Conservation (phyloP, 2,888 invertebrate genomes). For the Standfussiana lucernea region DNA sequence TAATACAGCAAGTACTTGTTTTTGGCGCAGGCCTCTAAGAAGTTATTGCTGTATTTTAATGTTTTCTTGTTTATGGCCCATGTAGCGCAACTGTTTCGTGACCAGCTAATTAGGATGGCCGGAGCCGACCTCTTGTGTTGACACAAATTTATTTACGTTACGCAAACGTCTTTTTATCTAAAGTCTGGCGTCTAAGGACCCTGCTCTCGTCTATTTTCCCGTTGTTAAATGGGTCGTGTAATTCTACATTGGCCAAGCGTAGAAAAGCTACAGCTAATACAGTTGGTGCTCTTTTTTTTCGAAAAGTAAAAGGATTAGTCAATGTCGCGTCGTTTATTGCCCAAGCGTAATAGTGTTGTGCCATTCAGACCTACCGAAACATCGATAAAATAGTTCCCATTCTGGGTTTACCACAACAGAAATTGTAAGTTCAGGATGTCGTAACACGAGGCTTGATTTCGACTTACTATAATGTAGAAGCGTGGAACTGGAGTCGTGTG, state of each 20-base stretch:
- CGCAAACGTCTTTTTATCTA: slow-evolving; percentile 60
- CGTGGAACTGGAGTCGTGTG: slow-evolving; percentile 65
- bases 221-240: slow-evolving; percentile 34
- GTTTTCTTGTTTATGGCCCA: slow-evolving; percentile 74
- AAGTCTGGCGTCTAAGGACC: slow-evolving; percentile 31
- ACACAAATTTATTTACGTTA: slow-evolving; percentile 59
- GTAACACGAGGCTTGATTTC: slow-evolving; percentile 49
- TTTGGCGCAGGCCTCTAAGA: slow-evolving; percentile 65
- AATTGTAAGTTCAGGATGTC: slow-evolving; percentile 41
- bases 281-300: slow-evolving; percentile 10
- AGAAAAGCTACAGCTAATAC: slow-evolving; percentile 12
- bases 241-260: slow-evolving; percentile 19
- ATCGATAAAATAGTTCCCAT: slow-evolving; percentile 21
- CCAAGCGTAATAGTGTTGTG: neutral
- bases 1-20: slow-evolving; percentile 36
- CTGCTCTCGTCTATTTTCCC: slow-evolving; percentile 44
- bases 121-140: slow-evolving; percentile 64
- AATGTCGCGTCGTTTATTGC: neutral
- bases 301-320: neutral
- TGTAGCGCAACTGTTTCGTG: slow-evolving; percentile 75
- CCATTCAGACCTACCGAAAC: neutral
- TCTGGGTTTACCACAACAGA: slow-evolving; percentile 1
- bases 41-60: slow-evolving; percentile 68
- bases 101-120: slow-evolving; percentile 74
- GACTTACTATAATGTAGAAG: slow-evolving; percentile 50